Percentiles rank a stretch among this genome's conserved stretches.
phyloP scores from a whole-genome alignment of 2,888 invertebrate species.

The Cataglyphis altisquamis region DNA sequence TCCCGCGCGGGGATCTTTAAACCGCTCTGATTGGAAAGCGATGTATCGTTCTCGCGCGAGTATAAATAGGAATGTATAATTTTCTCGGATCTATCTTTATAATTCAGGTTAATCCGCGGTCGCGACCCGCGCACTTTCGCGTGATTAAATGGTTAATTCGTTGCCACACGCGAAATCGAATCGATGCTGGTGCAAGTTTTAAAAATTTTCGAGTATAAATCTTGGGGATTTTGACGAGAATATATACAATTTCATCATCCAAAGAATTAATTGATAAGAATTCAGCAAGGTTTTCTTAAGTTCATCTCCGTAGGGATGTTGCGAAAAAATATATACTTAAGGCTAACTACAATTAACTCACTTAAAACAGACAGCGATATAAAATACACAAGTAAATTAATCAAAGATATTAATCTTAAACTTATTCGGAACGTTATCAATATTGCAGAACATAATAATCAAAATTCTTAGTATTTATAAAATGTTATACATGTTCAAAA shows the following conservation, averaged over 20 bases:
- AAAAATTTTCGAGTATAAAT: background rate
- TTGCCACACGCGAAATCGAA: slow-evolving; percentile 37
- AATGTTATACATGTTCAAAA: background rate
- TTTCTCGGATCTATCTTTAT: slow-evolving; percentile 54
- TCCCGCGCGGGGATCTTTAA: slow-evolving; percentile 45
- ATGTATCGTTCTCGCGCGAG: slow-evolving; percentile 35
- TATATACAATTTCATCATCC: slow-evolving; percentile 6
- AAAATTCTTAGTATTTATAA: background rate
- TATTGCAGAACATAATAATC: background rate
- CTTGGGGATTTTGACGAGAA: background rate
- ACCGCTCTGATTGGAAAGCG: slow-evolving; percentile 50
- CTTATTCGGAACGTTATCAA: background rate
- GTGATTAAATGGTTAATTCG: slow-evolving; percentile 53
- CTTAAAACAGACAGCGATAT: background rate
- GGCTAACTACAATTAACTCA: background rate
- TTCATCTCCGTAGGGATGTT: background rate
- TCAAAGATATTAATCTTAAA: background rate
- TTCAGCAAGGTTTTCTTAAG: background rate
- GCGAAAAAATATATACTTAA: background rate
- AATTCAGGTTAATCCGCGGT: slow-evolving; percentile 51
- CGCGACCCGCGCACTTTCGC: slow-evolving; percentile 38
- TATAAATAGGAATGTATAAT: slow-evolving; percentile 34
- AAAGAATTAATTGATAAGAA: slow-evolving; percentile 4
- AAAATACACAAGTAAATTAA: background rate
- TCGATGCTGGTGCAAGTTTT: slow-evolving; percentile 38